A percentile compares a stretch with the other conserved stretches of the same genome.
Conservation (phyloP, 2,888 invertebrate genomes). For the Fragum fragum region DNA sequence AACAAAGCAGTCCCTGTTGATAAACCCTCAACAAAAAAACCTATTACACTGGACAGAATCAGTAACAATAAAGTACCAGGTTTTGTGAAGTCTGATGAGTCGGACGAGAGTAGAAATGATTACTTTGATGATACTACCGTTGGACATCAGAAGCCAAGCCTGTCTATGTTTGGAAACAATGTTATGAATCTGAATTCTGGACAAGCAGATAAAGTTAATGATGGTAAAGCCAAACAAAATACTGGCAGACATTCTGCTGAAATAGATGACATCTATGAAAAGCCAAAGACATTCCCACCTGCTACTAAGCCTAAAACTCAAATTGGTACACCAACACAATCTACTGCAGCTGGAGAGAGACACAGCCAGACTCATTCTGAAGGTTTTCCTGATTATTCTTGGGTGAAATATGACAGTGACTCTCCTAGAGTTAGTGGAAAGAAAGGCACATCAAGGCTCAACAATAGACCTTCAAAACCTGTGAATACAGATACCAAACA, state of each 20-base stretch:
- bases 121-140: slow-evolving; percentile 23
- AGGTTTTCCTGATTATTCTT: slow-evolving; percentile 57
- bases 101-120: slow-evolving; percentile 15
- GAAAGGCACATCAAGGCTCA: slow-evolving; percentile 38
- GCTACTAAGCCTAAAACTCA: slow-evolving; percentile 58
- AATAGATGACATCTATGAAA: slow-evolving; percentile 25
- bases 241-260: slow-evolving; percentile 42
- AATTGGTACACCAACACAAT: slow-evolving; percentile 60
- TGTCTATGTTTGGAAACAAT: slow-evolving; percentile 1
- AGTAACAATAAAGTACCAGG: slow-evolving; percentile 3
- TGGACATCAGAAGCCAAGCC: neutral
- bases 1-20: slow-evolving; percentile 8
- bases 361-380: slow-evolving; percentile 44
- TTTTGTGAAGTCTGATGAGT: neutral
- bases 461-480: neutral
- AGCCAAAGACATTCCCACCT: slow-evolving; percentile 50
- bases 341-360: slow-evolving; percentile 58
- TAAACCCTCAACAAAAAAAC: neutral
- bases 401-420: slow-evolving; percentile 56
- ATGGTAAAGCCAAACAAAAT: neutral
- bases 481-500: neutral
- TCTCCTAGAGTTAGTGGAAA: slow-evolving; percentile 61
- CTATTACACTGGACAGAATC: neutral
- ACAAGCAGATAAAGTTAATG: neutral
- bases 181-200: slow-evolving; percentile 1